A percentile compares a stretch with the other conserved stretches of the same genome.
These are phyloP conservation scores for Isichthys henryi DNA, from an alignment of 2,113 vertebrate genomes.

Conservation along the genomic window DNA sequence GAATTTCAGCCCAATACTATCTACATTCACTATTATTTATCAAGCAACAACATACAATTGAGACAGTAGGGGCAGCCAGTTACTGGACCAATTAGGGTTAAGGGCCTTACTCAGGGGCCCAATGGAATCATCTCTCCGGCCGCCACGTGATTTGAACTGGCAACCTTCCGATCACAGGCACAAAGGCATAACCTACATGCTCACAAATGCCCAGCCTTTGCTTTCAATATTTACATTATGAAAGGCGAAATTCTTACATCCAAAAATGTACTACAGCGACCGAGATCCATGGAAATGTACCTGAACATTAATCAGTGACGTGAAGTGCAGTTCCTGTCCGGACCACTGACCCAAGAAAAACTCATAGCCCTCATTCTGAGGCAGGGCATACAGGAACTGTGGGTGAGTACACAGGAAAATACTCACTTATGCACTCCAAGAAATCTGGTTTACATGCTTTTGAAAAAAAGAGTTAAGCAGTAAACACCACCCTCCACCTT, in stretches of 20 bases:
- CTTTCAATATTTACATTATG: background rate
- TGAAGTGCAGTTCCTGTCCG: constrained; percentile 80
- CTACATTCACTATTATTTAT: background rate
- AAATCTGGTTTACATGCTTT: background rate
- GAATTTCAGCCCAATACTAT: background rate
- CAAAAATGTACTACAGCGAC: background rate
- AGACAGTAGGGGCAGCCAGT: background rate
- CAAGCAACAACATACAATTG: background rate
- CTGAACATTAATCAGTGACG: constrained; percentile 91
- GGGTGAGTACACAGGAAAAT: background rate
- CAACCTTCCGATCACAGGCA: background rate
- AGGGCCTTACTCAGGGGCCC: background rate
- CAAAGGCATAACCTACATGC: background rate
- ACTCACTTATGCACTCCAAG: background rate
- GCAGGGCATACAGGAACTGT: constrained; percentile 87
- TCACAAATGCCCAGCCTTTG: background rate
- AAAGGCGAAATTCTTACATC: background rate
- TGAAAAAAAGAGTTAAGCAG: background rate
- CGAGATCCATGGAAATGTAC: constrained; percentile 49
- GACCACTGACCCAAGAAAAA: constrained; percentile 94
- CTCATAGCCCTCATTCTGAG: constrained; percentile 87
- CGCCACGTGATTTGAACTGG: background rate
- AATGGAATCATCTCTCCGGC: background rate
- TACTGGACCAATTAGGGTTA: background rate
- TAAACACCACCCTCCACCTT: background rate